phyloP scores from a whole-genome alignment of 2,797 vertebrate genomes.

The Rousettus madagascariensis region DNA sequence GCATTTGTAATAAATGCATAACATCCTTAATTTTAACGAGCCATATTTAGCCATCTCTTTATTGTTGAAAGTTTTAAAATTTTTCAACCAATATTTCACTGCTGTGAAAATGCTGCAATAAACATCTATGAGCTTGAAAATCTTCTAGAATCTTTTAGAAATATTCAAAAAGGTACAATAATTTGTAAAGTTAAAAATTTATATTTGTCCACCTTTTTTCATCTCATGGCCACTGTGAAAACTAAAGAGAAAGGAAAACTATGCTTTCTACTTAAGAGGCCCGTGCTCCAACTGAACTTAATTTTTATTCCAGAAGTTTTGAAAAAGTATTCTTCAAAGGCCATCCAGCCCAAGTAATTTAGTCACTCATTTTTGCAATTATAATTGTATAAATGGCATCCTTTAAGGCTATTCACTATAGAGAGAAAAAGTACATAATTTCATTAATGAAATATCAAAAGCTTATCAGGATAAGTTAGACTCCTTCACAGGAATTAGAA shows the following conservation, averaged over 20 bases:
- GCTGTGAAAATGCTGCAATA: neutral
- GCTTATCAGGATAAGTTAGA: neutral
- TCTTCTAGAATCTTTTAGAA: neutral
- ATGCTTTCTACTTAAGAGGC: neutral
- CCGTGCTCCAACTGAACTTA: neutral
- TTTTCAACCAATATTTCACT: neutral
- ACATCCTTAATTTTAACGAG: neutral
- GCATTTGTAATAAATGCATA: neutral
- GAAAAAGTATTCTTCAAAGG: neutral
- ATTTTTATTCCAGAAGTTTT: neutral
- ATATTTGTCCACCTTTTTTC: neutral
- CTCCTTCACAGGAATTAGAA: neutral
- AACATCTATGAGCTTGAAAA: neutral
- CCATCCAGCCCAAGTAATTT: neutral
- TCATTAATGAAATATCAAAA: neutral
- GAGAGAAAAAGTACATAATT: neutral
- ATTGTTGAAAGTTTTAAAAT: neutral
- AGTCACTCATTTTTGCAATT: constrained; percentile 1
- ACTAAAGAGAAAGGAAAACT: neutral
- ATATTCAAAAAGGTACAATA: neutral
- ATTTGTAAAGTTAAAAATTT: neutral
- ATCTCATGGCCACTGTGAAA: neutral
- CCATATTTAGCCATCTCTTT: neutral
- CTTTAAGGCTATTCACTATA: neutral
- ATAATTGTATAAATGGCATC: neutral